A percentile compares a stretch with the other conserved stretches of the same genome.
Conservation (phyloP, 2,888 invertebrate species). For the Dicyrtoma fusca region DNA sequence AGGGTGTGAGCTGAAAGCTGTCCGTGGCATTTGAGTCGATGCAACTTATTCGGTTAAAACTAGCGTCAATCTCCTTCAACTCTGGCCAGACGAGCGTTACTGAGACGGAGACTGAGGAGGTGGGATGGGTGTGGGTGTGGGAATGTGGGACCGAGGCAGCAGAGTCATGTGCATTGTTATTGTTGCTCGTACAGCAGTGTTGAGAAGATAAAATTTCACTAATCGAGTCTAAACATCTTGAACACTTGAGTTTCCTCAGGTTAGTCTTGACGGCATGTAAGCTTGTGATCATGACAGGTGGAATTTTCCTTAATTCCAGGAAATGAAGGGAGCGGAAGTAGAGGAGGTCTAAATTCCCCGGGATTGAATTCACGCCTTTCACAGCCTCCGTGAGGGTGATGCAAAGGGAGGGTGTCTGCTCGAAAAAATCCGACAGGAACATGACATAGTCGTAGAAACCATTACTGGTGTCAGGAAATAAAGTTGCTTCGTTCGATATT, state of each 20-base stretch:
- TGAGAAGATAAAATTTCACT: conserved; percentile 43
- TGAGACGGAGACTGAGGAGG: background rate
- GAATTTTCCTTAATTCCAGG: conserved; percentile 52
- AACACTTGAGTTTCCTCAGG: conserved; percentile 50
- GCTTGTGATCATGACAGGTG: conserved; percentile 44
- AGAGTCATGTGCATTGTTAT: conserved; percentile 10
- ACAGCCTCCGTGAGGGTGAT: conserved; percentile 44
- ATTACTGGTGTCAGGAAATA: conserved; percentile 29
- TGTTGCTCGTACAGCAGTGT: conserved; percentile 15
- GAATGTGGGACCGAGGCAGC: background rate
- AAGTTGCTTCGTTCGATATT: conserved; percentile 28
- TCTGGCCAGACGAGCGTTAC: conserved; percentile 54
- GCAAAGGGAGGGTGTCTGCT: conserved; percentile 53
- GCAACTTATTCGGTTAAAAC: conserved; percentile 46
- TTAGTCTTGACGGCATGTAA: conserved; percentile 46
- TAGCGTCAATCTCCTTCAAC: conserved; percentile 51
- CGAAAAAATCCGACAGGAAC: conserved; percentile 54
- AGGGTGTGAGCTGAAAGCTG: conserved; percentile 50
- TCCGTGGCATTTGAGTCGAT: conserved; percentile 41
- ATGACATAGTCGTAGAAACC: conserved; percentile 51
- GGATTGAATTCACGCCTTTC: conserved; percentile 33
- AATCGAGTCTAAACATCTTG: conserved; percentile 48
- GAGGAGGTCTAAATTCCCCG: conserved; percentile 45
- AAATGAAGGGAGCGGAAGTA: conserved; percentile 49
- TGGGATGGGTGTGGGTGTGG: background rate